Evolutionary conservation across 2,888 invertebrate species (phyloP).

Genomic region (Caenorhabditis macrosperma): DNA sequence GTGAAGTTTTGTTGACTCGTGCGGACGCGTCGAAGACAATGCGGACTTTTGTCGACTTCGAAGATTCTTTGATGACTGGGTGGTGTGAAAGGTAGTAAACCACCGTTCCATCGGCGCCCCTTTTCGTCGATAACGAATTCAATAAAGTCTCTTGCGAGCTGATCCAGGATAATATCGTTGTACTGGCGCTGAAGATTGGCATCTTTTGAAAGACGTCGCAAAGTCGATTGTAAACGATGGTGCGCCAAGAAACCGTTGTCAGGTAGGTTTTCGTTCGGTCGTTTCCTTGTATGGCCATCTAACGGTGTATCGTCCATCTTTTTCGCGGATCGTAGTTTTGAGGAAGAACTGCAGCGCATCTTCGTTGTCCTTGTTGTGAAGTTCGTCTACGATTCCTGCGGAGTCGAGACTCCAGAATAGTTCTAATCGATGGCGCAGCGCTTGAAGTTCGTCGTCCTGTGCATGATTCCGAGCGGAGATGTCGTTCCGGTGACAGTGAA

Average conservation of each 20-base stretch:
- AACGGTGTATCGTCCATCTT: slow-evolving; percentile 28
- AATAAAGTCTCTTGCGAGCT: slow-evolving; percentile 46
- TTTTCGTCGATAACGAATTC: slow-evolving; percentile 50
- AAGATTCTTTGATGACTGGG: slow-evolving; percentile 48
- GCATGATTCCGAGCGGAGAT: background rate
- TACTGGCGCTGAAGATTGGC: slow-evolving; percentile 12
- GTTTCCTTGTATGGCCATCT: slow-evolving; percentile 21
- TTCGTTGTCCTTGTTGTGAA: slow-evolving; percentile 23
- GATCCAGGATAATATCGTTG: slow-evolving; percentile 20
- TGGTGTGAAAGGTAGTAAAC: slow-evolving; percentile 65
- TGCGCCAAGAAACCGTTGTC: slow-evolving; percentile 16
- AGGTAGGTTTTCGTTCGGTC: background rate
- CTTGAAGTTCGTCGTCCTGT: background rate
- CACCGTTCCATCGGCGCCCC: background rate
- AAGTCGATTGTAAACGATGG: slow-evolving; percentile 9
- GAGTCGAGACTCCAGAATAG: slow-evolving; percentile 30
- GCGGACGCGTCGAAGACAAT: slow-evolving; percentile 69
- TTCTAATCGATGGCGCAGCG: background rate
- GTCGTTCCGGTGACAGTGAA: background rate
- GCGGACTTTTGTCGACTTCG: slow-evolving; percentile 60
- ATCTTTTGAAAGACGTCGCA: slow-evolving; percentile 1
- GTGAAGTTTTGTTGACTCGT: background rate
- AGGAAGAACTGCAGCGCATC: slow-evolving; percentile 18
- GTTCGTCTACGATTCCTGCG: slow-evolving; percentile 19
- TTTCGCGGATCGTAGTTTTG: slow-evolving; percentile 9